Percentiles rank a stretch among this genome's conserved stretches.
Conservation (phyloP, 2,888 invertebrate genomes). For the Epirrhoe alternata region DNA sequence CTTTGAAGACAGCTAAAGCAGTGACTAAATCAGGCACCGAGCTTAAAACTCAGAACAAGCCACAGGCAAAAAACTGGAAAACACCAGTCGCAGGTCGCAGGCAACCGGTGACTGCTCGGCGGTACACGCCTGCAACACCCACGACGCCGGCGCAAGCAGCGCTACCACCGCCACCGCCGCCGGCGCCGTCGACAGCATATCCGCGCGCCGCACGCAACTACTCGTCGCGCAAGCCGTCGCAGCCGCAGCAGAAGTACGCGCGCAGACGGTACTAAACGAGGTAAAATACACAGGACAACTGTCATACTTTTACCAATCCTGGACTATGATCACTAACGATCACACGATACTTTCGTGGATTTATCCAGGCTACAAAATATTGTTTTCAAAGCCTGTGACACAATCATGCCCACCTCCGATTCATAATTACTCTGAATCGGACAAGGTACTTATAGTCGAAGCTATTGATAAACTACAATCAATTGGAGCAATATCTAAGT, state of each 20-base stretch:
- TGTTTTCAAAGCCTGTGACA: neutral
- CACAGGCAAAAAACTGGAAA: conserved; percentile 6
- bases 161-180: neutral
- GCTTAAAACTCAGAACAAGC: neutral
- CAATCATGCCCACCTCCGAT: too few relatives aligned
- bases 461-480: neutral
- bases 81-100: conserved; percentile 1
- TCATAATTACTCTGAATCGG: too few relatives aligned
- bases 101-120: conserved; percentile 1
- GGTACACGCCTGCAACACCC: neutral
- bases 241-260: conserved; percentile 6
- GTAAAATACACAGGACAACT: conserved; percentile 2
- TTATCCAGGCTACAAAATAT: neutral
- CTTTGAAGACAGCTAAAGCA: conserved; percentile 12
- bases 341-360: conserved; percentile 8
- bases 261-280: conserved; percentile 9
- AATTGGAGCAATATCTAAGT: conserved; percentile 2
- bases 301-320: conserved; percentile 1
- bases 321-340: conserved; percentile 1
- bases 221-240: conserved; percentile 9
- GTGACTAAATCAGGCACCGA: conserved; percentile 3
- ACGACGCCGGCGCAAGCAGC: neutral
- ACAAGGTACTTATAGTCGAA: too few relatives aligned
- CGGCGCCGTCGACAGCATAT: neutral
- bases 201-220: conserved; percentile 1